phyloP scores from a whole-genome alignment of 1,140 invertebrate genomes.

The Pseudomyrmex dendroicus region DNA sequence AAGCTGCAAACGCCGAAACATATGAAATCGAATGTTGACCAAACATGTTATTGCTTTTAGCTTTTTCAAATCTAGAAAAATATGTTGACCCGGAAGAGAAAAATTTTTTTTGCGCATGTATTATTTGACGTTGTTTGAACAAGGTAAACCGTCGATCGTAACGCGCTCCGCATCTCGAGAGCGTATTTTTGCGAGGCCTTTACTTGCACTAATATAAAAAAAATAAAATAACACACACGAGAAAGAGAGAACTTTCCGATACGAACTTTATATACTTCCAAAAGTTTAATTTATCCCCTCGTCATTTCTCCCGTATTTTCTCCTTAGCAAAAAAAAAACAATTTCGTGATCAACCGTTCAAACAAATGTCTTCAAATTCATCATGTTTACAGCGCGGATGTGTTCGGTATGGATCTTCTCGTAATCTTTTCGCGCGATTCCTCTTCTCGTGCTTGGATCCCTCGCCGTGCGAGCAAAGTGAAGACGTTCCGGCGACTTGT shows the following conservation, averaged over 20 bases:
- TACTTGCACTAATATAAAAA: constrained; percentile 28
- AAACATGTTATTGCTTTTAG: constrained; percentile 56
- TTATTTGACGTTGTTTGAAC: constrained; percentile 47
- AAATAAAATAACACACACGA: no score
- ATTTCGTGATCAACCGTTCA: no score
- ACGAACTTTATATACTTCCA: no score
- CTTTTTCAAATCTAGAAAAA: constrained; percentile 45
- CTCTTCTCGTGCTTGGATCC: background rate
- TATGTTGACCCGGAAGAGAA: constrained; percentile 26
- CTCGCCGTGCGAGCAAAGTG: background rate
- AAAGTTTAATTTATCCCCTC: no score
- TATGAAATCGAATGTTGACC: constrained; percentile 39
- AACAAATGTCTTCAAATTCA: no score
- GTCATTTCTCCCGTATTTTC: no score
- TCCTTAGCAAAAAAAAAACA: no score
- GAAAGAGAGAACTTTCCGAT: no score
- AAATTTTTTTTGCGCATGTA: constrained; percentile 7
- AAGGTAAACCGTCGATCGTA: constrained; percentile 37
- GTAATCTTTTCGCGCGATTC: background rate
- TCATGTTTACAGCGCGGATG: no score
- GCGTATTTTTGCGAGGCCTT: constrained; percentile 33
- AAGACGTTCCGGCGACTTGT: constrained; percentile 49
- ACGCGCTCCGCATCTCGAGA: constrained; percentile 9
- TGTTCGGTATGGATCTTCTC: background rate
- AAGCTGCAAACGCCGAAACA: background rate